A percentile compares a stretch with the other conserved stretches of the same genome.
Conservation (phyloP, 2,888 invertebrate species). For the Fabriciana adippe region DNA sequence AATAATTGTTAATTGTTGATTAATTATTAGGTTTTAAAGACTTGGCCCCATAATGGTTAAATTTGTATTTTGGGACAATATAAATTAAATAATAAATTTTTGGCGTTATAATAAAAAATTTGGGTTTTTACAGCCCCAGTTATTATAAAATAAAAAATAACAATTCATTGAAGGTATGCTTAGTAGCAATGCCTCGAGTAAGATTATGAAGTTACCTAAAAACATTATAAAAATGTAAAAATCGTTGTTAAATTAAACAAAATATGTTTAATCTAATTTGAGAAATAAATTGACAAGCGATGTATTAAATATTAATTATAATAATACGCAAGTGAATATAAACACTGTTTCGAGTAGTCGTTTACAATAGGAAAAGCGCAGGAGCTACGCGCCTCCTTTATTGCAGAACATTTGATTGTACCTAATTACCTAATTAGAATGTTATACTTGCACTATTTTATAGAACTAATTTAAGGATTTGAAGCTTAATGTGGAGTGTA, state of each 20-base stretch:
- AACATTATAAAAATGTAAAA: slow-evolving; percentile 49
- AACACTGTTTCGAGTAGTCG: not conserved
- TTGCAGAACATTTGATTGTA: slow-evolving; percentile 6
- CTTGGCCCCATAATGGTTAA: slow-evolving; percentile 65
- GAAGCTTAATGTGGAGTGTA: slow-evolving; percentile 26
- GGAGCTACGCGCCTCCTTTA: not conserved
- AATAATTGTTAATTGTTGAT: slow-evolving; percentile 68
- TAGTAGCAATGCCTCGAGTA: slow-evolving; percentile 49
- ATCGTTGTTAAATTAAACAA: slow-evolving; percentile 51
- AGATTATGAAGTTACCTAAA: slow-evolving; percentile 31
- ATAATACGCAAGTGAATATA: not conserved
- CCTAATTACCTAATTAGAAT: slow-evolving; percentile 8
- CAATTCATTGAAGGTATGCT: slow-evolving; percentile 44
- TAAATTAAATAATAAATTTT: slow-evolving; percentile 66
- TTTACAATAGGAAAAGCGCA: not conserved
- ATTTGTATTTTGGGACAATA: slow-evolving; percentile 72
- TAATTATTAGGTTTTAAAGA: slow-evolving; percentile 71
- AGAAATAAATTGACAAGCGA: slow-evolving; percentile 43
- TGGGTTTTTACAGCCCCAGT: slow-evolving; percentile 71
- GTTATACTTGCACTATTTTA: slow-evolving; percentile 46
- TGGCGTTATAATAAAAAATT: slow-evolving; percentile 57
- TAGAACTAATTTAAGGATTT: slow-evolving; percentile 20
- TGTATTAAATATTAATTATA: slow-evolving; percentile 26
- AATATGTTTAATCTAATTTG: slow-evolving; percentile 51
- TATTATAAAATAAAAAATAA: slow-evolving; percentile 46